Base-by-base conservation (phyloP, 2,113 vertebrate genomes). In the Melanostigma gelatinosum region DNA sequence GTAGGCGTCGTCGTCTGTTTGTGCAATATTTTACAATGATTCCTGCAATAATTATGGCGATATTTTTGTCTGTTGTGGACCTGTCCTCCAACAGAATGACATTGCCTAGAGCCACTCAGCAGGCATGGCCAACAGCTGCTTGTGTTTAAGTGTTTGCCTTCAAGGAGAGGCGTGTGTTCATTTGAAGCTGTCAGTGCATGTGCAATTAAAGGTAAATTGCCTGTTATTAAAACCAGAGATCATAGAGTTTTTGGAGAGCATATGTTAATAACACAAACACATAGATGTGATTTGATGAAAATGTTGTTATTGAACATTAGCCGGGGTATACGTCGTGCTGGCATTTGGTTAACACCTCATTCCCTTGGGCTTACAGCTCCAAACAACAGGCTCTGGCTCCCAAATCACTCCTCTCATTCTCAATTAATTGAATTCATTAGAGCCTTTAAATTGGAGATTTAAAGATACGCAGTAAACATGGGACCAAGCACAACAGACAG, bases 381-480 rank as follows among this genome's bases (percentile, higher is more conserved):
- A 48, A 74, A 81, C 77, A 85, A 72, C 80, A 72, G 70, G 64
- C 61, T 66, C 74, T 61, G 72, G 79, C 87, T 85, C 78, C 75
- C 63, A 83, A 86, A 88, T 88, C 78, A 79, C 80, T 85, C 36
- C 69, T 80, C 83, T 88, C 74, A 85, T 92, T 93, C 85, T 79
- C 76, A 72, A 90, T 93, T 92, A 93, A 93, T 86, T 90, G 83
- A 92, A 89, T 78, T 89, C 78, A 85, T 91, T 92, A 88, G 75
- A 87, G 79, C 46, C 68, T 87, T 89, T 87, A 91, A 89, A 88
- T 83, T 81, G 78, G 61, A 89, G 88, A 91, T 90, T 92, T 91
- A 86, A 91, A 89, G 91, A 91, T 89, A 85, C 16, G 46, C 82
- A 73, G 84, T 91, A 87, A 92, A 91, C 86, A 85, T 52, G 70